phyloP scores from a whole-genome alignment of 1,140 invertebrate genomes.

The Tetragnatha versicolor region DNA sequence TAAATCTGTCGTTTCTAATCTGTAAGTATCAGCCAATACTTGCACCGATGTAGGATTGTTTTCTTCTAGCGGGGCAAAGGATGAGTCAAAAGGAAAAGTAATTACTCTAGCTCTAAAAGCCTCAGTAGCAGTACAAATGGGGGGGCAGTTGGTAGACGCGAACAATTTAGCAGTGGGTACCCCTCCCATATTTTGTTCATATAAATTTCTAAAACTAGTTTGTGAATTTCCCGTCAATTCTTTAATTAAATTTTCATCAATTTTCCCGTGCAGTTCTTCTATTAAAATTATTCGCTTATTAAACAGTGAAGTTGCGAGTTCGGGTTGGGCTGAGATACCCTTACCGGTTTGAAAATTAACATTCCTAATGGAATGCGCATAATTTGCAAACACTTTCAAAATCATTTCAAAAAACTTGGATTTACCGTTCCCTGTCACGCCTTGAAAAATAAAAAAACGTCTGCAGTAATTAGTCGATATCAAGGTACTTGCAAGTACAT shows the following conservation, averaged over 20 bases:
- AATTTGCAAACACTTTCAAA: background rate
- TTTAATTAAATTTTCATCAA: constrained; percentile 22
- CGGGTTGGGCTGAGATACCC: constrained; percentile 2
- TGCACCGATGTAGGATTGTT: background rate
- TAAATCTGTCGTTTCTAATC: background rate
- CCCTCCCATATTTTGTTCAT: constrained; percentile 1
- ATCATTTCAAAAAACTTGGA: constrained; percentile 35
- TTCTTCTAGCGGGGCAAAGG: background rate
- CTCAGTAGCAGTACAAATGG: background rate
- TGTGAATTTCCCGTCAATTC: constrained; percentile 20
- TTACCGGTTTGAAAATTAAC: constrained; percentile 5
- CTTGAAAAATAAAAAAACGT: constrained; percentile 23
- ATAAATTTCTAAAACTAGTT: constrained; percentile 25
- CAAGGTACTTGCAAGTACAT: constrained; percentile 11
- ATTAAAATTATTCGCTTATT: background rate
- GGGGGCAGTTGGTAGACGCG: constrained; percentile 15
- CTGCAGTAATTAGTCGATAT: constrained; percentile 12
- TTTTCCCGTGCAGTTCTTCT: constrained; percentile 9
- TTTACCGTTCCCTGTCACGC: constrained; percentile 22
- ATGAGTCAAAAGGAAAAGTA: background rate
- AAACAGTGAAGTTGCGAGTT: constrained; percentile 5
- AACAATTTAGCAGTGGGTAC: constrained; percentile 8
- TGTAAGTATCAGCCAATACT: background rate
- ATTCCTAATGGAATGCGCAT: background rate
- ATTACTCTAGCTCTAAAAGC: constrained; percentile 21